Base-by-base conservation (phyloP, 2,888 invertebrate species). In the Limnephilus marmoratus region DNA sequence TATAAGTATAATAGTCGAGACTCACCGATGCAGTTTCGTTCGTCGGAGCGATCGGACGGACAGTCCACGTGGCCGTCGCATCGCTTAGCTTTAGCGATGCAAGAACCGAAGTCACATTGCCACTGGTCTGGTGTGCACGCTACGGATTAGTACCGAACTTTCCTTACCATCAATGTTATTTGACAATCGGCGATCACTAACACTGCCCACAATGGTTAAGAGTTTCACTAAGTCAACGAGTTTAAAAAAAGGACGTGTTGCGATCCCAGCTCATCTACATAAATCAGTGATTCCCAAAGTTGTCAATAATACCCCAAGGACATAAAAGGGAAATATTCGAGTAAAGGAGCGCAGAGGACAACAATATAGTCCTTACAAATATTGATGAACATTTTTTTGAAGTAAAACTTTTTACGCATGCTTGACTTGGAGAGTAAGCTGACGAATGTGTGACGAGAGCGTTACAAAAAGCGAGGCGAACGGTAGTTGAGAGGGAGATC, bases 41-140 rank as follows among this genome's bases (percentile, higher is more conserved):
- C 98, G 95, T 98, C 98, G 92, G 97, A 97, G 94, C 97, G 97
- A 95, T 98, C 97, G 82, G 96, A 95, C 0, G 96, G 96, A 95
- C 98, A 98, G 95, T 98, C 97, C 94, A 96, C 96, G 93, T 96
- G 96, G 93, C 97, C 97, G 94, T 98, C 97, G 95, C 98, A 98
- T 92, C 97, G 96, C 94, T 96, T 96, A 94, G 95, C 95, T 94
- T 96, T 96, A 94, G 96, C 95, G 94, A 97, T 97, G 95, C 98
- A 98, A 94, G 95, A 96, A 93, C 97, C 97, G 94, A 97, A 96
- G 94, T 97, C 97, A 95, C 98, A 99, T 94, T 97, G 97, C 97
- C 98, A 98, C 95, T 97, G 96, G 94, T 97, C 96, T 94, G 96
- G 95, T 94, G 96, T 95, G 97, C 98, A 98, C 95, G 97, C 97